phyloP scores from a whole-genome alignment of 2,888 invertebrate species.

The Ormyrus pomaceus region DNA sequence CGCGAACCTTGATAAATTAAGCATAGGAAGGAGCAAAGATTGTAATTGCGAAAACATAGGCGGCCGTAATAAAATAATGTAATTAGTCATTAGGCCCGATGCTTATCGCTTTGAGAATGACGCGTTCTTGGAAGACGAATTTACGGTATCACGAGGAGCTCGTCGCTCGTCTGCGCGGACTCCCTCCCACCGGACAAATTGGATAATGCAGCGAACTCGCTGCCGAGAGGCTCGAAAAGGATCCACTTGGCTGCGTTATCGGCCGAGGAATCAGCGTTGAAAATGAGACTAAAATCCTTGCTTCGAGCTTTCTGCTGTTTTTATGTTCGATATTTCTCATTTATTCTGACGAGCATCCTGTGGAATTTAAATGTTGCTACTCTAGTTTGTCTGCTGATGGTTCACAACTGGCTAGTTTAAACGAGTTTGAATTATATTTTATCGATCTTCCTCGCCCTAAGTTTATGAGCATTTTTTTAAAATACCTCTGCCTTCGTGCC shows the following conservation, averaged over 20 bases:
- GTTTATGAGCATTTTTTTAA: not conserved
- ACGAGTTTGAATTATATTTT: constrained; percentile 39
- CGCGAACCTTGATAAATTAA: constrained; percentile 47
- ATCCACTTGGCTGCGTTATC: not conserved
- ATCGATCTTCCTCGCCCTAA: constrained; percentile 11
- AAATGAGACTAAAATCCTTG: not conserved
- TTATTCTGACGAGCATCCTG: no score
- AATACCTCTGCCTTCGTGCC: not conserved
- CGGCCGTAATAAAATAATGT: constrained; percentile 52
- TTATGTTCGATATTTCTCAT: no score
- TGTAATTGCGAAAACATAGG: constrained; percentile 46
- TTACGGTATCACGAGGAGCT: constrained; percentile 36
- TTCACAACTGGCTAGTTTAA: not conserved
- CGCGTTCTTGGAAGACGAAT: constrained; percentile 53
- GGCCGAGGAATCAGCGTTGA: not conserved
- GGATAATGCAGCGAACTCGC: constrained; percentile 54
- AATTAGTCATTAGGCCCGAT: constrained; percentile 51
- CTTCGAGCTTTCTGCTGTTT: not conserved
- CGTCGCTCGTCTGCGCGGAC: constrained; percentile 2
- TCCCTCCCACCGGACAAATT: constrained; percentile 46
- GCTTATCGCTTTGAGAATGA: constrained; percentile 52
- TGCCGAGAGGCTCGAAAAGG: constrained; percentile 7
- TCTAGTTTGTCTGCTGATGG: no score
- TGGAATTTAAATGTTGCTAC: no score
- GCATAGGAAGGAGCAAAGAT: constrained; percentile 38